Conservation (phyloP, 2,797 vertebrate genomes). For the Smutsia temminckii region DNA sequence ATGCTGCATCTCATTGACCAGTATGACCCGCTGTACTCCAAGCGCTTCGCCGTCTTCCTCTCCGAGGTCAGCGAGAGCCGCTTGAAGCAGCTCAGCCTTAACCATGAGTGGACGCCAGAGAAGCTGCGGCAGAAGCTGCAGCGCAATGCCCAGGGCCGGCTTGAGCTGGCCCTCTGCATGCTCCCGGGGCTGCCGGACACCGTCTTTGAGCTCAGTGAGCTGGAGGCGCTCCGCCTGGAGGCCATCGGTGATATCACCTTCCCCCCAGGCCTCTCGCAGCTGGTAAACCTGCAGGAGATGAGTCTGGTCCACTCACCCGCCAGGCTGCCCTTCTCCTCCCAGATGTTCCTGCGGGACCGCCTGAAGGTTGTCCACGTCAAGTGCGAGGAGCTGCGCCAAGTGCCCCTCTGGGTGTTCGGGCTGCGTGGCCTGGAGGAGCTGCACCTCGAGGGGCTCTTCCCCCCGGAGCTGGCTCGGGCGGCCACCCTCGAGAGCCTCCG, state of each 20-base stretch:
- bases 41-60: slow-evolving; percentile 93
- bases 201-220: slow-evolving; percentile 89
- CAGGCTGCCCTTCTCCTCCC: slow-evolving; percentile 89
- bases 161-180: slow-evolving; percentile 91
- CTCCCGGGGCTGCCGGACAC: slow-evolving; percentile 91
- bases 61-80: slow-evolving; percentile 94
- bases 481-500: slow-evolving; percentile 88
- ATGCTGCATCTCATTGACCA: slow-evolving; percentile 94
- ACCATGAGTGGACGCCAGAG: slow-evolving; percentile 90
- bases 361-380: slow-evolving; percentile 89
- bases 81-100: slow-evolving; percentile 93
- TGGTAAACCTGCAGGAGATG: slow-evolving; percentile 89
- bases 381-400: slow-evolving; percentile 88
- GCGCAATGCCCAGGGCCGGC: slow-evolving; percentile 84
- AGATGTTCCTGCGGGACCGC: slow-evolving; percentile 88
- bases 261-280: slow-evolving; percentile 86
- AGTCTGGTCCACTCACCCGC: slow-evolving; percentile 88
- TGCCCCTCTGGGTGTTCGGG: slow-evolving; percentile 92
- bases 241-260: slow-evolving; percentile 89
- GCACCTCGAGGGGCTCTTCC: slow-evolving; percentile 88
- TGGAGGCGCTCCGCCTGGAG: slow-evolving; percentile 92
- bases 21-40: slow-evolving; percentile 93
- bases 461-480: slow-evolving; percentile 86
- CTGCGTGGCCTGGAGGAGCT: slow-evolving; percentile 90
- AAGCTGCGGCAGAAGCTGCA: slow-evolving; percentile 89